These are phyloP conservation scores for Monodelphis domestica DNA, from an alignment of 2,797 vertebrate species.

Conservation along the genomic window DNA sequence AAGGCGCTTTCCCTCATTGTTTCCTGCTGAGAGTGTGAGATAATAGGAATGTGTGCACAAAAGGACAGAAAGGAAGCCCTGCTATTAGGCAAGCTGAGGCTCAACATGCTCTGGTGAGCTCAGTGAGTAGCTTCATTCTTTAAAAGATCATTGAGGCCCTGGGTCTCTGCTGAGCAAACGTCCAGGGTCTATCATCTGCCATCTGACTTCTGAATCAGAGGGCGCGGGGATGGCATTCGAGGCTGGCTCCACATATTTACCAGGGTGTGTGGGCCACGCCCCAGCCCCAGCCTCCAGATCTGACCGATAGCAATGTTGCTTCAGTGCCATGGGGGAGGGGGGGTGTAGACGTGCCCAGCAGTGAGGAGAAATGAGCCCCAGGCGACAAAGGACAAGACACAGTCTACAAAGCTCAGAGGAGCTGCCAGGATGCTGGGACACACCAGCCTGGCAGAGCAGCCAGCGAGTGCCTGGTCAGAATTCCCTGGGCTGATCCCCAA, in stretches of 20 bases:
- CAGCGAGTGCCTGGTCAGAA: neutral
- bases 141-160: constrained; percentile 59
- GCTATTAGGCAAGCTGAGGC: constrained; percentile 40
- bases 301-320: neutral
- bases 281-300: neutral
- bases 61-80: constrained; percentile 67
- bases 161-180: constrained; percentile 21
- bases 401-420: neutral
- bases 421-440: neutral
- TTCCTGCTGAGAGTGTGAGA: constrained; percentile 55
- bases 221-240: constrained; percentile 4
- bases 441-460: neutral
- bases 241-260: constrained; percentile 50
- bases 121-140: constrained; percentile 71
- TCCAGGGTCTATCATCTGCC: constrained; percentile 48
- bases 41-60: too few relatives aligned
- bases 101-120: constrained; percentile 57
- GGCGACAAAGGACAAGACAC: neutral
- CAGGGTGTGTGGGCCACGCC: neutral
- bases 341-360: neutral
- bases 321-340: neutral
- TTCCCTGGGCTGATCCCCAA: neutral
- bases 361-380: neutral
- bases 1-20: constrained; percentile 48
- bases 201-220: constrained; percentile 29